Conservation (phyloP, 1,140 invertebrate species). For the Trichomalopsis sarcophagae region DNA sequence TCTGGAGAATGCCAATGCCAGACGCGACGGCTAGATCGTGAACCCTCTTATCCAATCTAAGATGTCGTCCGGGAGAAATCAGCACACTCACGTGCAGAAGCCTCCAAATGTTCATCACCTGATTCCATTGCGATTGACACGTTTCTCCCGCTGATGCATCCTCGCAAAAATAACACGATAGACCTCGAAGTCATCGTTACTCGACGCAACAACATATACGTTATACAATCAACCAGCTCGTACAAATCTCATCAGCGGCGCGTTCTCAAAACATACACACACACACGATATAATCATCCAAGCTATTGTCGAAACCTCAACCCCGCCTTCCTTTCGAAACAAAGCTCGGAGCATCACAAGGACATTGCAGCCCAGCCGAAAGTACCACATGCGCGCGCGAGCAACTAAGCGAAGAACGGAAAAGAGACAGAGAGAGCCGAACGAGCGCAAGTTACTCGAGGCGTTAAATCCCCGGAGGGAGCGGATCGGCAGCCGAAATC, state of each 20-base stretch:
- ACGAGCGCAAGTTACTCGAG: constrained; percentile 52
- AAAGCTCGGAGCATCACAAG: too few relatives aligned
- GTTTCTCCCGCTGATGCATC: too few relatives aligned
- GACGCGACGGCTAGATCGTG: not conserved
- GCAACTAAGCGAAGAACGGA: not conserved
- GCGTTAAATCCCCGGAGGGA: constrained; percentile 66
- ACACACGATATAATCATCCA: too few relatives aligned
- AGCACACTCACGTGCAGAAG: not conserved
- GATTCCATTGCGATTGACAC: not conserved
- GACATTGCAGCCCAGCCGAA: not conserved
- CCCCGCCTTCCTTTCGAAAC: too few relatives aligned
- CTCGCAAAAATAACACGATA: too few relatives aligned
- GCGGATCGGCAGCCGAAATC: constrained; percentile 59
- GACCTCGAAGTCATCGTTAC: too few relatives aligned
- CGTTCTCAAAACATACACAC: too few relatives aligned
- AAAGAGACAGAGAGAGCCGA: not conserved
- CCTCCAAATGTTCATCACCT: not conserved
- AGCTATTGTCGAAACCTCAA: too few relatives aligned
- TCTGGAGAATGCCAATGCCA: not conserved
- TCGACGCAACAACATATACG: too few relatives aligned
- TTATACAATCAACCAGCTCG: too few relatives aligned
- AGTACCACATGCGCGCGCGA: not conserved
- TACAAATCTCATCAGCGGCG: too few relatives aligned
- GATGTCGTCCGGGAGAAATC: not conserved
- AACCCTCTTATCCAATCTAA: not conserved